phyloP scores from a whole-genome alignment of 2,113 vertebrate genomes.

The Lepus americanus region DNA sequence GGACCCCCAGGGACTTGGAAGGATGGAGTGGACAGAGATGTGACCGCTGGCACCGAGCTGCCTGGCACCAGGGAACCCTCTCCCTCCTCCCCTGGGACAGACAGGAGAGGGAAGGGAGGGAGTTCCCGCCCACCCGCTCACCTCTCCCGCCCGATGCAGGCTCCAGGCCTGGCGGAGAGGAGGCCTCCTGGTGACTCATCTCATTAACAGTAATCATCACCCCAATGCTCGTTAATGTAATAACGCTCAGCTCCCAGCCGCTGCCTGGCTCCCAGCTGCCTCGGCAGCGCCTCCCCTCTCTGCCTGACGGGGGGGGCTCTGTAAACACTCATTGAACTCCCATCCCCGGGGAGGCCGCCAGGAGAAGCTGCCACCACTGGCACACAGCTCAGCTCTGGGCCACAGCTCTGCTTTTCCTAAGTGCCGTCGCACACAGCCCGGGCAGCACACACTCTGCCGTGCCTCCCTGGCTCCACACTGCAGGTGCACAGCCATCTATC shows the following conservation, averaged over 20 bases:
- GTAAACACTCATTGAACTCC: constrained; percentile 76
- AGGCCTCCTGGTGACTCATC: constrained; percentile 61
- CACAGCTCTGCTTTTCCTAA: constrained; percentile 28
- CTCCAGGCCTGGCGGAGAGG: neutral
- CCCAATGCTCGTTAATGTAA: constrained; percentile 77
- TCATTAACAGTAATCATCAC: constrained; percentile 79
- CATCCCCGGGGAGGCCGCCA: constrained; percentile 70
- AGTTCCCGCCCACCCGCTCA: neutral
- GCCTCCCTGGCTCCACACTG: neutral
- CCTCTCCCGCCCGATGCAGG: accelerated
- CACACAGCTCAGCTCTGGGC: neutral
- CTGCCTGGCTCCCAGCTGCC: constrained; percentile 53
- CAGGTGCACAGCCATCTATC: no score
- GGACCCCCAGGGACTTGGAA: neutral
- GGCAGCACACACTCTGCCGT: neutral
- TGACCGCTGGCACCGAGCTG: accelerated
- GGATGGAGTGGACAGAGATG: neutral
- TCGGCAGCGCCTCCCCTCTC: constrained; percentile 56
- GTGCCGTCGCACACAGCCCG: neutral
- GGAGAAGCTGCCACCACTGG: constrained; percentile 61
- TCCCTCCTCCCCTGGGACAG: neutral
- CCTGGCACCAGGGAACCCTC: neutral
- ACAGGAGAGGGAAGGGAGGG: neutral
- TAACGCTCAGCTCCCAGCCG: constrained; percentile 67
- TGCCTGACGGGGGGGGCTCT: constrained; percentile 73